Base-by-base conservation (phyloP, 2,888 invertebrate genomes). In the Sicus ferrugineus region DNA sequence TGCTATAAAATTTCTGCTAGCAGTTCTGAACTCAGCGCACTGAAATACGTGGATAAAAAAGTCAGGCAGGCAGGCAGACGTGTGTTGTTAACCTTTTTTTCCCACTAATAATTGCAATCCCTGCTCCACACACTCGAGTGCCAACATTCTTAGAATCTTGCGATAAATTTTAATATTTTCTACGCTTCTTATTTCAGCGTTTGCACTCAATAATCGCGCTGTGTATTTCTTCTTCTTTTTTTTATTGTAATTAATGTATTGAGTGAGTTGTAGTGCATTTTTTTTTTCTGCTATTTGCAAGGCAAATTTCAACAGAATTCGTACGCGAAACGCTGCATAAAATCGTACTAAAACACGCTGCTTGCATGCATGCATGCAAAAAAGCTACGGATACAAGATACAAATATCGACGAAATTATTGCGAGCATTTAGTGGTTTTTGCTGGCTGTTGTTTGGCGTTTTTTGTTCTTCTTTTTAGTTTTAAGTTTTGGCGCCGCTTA, bases 311-410 rank as follows among this genome's bases (percentile, higher is more conserved):
- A 54, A 23, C 54, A 54, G 54, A 69, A 65, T 48, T 59, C 69
- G 28, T 34, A 30, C 23, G 50, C 28, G 28, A 19, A 52, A 63
- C 30, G 23, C 21, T 19, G 19, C 56, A 38, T 52, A n/a, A n/a
- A n/a, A n/a, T n/a, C n/a, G n/a, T n/a, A 48, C 56, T 56, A 62
- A 63, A 56, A 63, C 63, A 68, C 68, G 56, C 62, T 68, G 62
- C 63, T 68, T 68, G 63, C 68, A 68, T 56, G 46, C 63, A n/a
- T 50, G 28, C n/a, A n/a, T n/a, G n/a, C n/a, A n/a, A n/a, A n/a
- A n/a, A n/a, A n/a, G n/a, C n/a, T n/a, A n/a, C n/a, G n/a, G n/a
- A n/a, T n/a, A n/a, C n/a, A n/a, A n/a, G n/a, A n/a, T n/a, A n/a
- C n/a, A n/a, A n/a, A n/a, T n/a, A n/a, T n/a, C n/a, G n/a, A 62